Evolutionary conservation across 1,140 invertebrate species (phyloP), one percentile per base, ranked within the genome.

Genomic region (Bombus soroeensis): DNA sequence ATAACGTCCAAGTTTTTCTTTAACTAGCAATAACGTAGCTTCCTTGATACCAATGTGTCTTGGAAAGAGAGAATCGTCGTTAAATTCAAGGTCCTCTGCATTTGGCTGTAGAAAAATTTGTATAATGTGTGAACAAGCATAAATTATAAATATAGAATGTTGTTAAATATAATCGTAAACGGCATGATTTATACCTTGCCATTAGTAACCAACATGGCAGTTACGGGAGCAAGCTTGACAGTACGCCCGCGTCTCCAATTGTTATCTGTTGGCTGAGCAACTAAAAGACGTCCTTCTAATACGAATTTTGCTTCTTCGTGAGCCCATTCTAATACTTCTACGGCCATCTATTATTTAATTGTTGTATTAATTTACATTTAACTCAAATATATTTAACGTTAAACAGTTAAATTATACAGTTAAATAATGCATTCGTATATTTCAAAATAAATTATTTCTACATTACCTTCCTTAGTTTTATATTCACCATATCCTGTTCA

Each of bases 321-420:
- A 94, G 97, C 97, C 98, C 98, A 99, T 90, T 98, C 98, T 81
- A 99, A 95, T 1, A 98, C 96, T 93, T 99, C 98, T 76, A 99
- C 97, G 78, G 98, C 98, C 96, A 99, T 98, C 97, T 97, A 90
- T 39, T 91, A 77, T 41, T 41, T 37, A 18, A 73, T 64, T 22
- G 32, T 37, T 68, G 22, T 8, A 37, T 68, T 37, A 18, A 66
- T 32, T 66, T 66, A 32, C 5, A 66, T 62, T 66, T 66, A 66
- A 66, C 18, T 34, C 9, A 25, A 3, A 68, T 81, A 83, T 66
- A 53, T 32, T 25, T 32, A 71, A 77, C 22, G 41, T 80, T 66
- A 59, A n/a, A n/a, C n/a, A n/a, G n/a, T n/a, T n/a, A n/a, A n/a
- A 12, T 6, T 2, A 74, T 39, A 6, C 1, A 39, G 13, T 34